These are phyloP conservation scores for Macquaria ambigua DNA, from an alignment of 2,113 vertebrate species.

Conservation along the genomic window DNA sequence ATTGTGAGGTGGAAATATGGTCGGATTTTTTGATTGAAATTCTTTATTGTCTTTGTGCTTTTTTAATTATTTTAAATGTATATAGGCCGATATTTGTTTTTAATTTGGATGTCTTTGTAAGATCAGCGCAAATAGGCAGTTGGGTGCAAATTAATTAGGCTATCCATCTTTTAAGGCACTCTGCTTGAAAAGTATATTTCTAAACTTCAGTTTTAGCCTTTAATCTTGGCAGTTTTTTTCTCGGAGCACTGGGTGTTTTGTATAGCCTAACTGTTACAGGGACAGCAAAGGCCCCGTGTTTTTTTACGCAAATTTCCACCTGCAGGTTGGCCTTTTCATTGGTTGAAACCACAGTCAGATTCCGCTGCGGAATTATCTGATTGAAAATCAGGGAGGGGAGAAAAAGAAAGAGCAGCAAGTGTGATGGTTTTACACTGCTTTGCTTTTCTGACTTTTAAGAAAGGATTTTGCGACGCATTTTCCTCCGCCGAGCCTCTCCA, in stretches of 20 bases:
- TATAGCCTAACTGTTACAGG: conserved; percentile 47
- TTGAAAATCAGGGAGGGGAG: conserved; percentile 89
- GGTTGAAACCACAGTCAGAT: conserved; percentile 86
- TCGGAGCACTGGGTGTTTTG: conserved; percentile 14
- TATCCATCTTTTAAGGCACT: neutral
- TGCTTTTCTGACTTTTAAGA: conserved; percentile 65
- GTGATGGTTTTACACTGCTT: conserved; percentile 67
- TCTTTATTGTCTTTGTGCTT: neutral
- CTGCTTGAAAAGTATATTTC: neutral
- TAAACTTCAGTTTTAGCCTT: neutral
- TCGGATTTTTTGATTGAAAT: neutral
- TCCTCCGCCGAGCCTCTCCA: neutral
- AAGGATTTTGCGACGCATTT: conserved; percentile 61
- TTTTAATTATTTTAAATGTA: neutral
- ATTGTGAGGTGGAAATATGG: conserved; percentile 12
- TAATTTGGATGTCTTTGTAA: neutral
- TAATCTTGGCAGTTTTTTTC: neutral
- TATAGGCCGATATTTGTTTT: neutral
- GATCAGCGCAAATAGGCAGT: neutral
- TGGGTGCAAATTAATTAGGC: neutral
- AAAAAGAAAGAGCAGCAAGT: conserved; percentile 70
- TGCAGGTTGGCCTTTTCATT: conserved; percentile 77
- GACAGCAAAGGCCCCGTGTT: conserved; percentile 41
- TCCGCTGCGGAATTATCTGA: conserved; percentile 89
- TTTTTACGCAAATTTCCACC: conserved; percentile 80